Base-by-base conservation (phyloP, 1,140 invertebrate genomes). In the Brachystomella parvula region DNA sequence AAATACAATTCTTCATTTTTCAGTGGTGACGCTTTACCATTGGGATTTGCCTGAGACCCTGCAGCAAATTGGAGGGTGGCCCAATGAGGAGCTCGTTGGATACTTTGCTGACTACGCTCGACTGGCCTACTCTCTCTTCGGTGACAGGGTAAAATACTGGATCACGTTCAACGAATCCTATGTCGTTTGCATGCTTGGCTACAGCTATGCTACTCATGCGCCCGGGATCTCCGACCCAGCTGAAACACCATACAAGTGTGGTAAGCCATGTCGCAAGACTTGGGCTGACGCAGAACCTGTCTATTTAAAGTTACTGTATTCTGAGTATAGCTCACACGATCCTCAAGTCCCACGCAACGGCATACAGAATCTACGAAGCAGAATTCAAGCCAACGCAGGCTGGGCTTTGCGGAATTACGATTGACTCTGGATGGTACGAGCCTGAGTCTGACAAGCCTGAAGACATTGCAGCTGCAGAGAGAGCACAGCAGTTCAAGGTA, bases 151-250 rank as follows among this genome's bases (percentile, higher is more conserved):
- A 0, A 79, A 79, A 57, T 65, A 75, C 65, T 89, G 87, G 85
- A 82, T 84, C 1, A 89, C 87, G 0, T 82, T 89, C 66, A 89
- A 89, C 75, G 86, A 89, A 75, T 86, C 86, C 2, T 82, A 82
- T 79, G 83, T 85, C 67, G 80, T 83, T 2, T 86, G 85, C 67
- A 70, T 67, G 19, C 9, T 32, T 9, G 84, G 84, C n/a, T 87
- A 87, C 73, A 82, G 82, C 12, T 33, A 32, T 17, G 71, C 72
- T 15, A 71, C 69, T 19, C 29, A 31, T 26, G 76, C 74, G 15
- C 76, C 79, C 12, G 71, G 64, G n/a, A 44, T 73, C 1, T n/a
- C 19, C 2, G 24, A 44, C 2, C 49, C 60, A 19, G 49, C 63
- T 17, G 44, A 66, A 29, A 64, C 49, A 1, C 39, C 62, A 12